Evolutionary conservation across 1,140 invertebrate genomes (phyloP), one percentile per base, ranked within the genome.

Genomic region (Nephotettix cincticeps): DNA sequence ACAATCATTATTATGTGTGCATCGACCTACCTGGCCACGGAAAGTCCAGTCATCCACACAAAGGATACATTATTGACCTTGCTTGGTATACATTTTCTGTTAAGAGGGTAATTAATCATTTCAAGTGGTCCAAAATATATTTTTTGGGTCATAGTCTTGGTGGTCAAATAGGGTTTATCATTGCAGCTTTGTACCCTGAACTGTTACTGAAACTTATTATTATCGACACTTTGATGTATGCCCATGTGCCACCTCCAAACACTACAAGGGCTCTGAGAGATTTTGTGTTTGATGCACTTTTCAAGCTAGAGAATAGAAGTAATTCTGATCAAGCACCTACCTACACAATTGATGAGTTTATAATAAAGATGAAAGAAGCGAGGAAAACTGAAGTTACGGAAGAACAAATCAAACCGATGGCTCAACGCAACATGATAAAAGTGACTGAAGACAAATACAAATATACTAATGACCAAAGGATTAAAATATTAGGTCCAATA

Each of bases 21-120:
- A 80, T 91, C 29, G 90, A 92, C 78, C 80, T 91, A 71, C 89
- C 89, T 9, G 88, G 89, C 1, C 89, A 92, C 80, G 91, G 91
- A 2, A 80, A 81, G 14, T 92, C 90, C 1, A 86, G 86, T 66
- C 83, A 84, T 40, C 85, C 86, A 69, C 86, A 87, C 67, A 64
- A 76, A 17, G 86, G 87, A 47, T 61, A 82, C 56, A 75, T 79
- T 1, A 77, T 88, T 28, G 78, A 84, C 25, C 81, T 75, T 47
- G 74, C 83, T 6, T 80, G 83, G 74, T 85, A 81, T 75, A 76
- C 86, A 0, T 70, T 86, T 9, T 74, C 83, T 3, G 79, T 90
- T 82, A 63, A 67, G 79, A 69, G 79, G 90, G 1, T 77, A 87
- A 11, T 88, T 13, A 79, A 79, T 86, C 30, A 77, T 86, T 74